Conservation (phyloP, 2,888 invertebrate species). For the Bugula neritina region DNA sequence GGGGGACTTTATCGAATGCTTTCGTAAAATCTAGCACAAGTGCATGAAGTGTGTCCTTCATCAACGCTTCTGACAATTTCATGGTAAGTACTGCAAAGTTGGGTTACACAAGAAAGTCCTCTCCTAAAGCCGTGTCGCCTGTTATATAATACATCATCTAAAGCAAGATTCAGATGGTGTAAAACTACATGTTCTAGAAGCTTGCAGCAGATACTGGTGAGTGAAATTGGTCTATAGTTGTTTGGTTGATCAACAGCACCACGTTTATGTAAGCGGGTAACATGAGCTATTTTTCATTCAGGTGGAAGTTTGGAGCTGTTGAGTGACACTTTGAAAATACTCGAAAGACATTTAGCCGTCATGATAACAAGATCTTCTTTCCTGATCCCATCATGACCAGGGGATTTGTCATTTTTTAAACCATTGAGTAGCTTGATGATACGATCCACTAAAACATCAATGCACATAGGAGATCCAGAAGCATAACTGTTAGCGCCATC, state of each 20-base stretch:
- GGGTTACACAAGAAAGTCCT: slow-evolving; percentile 32
- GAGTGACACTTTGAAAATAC: slow-evolving; percentile 30
- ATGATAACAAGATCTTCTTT: slow-evolving; percentile 14
- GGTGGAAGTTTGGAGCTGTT: slow-evolving; percentile 29
- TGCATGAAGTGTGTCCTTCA: slow-evolving; percentile 31
- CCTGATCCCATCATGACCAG: not conserved
- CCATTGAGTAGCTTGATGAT: not conserved
- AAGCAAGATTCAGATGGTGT: slow-evolving; percentile 30
- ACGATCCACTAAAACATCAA: not conserved
- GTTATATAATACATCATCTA: slow-evolving; percentile 31
- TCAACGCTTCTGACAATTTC: slow-evolving; percentile 30
- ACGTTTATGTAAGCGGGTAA: slow-evolving; percentile 33
- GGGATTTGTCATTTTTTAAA: slow-evolving; percentile 11
- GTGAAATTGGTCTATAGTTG: slow-evolving; percentile 33
- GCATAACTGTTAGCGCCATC: not conserved
- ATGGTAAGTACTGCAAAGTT: slow-evolving; percentile 32
- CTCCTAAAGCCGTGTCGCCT: slow-evolving; percentile 33
- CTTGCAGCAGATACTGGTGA: slow-evolving; percentile 32
- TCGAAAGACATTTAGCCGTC: slow-evolving; percentile 26
- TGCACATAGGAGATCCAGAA: not conserved
- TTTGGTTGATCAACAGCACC: slow-evolving; percentile 29
- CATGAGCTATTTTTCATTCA: slow-evolving; percentile 32
- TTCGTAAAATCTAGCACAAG: slow-evolving; percentile 32
- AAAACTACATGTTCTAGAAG: slow-evolving; percentile 32
- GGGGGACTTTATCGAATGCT: slow-evolving; percentile 30